Evolutionary conservation across 1,140 invertebrate species (phyloP).

Genomic region (Panonychus citri): DNA sequence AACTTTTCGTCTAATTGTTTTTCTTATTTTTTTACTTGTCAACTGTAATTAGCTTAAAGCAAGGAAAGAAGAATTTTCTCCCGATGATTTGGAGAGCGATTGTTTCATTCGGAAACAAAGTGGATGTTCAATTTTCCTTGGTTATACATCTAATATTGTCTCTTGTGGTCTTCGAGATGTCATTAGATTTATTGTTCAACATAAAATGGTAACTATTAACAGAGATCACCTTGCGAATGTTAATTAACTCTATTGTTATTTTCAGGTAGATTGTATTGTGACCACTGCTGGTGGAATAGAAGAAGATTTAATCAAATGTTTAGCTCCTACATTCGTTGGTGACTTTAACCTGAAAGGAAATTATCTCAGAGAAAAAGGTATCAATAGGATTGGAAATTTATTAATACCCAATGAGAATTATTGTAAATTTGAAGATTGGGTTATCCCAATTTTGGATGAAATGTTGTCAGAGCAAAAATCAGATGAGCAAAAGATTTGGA

Average conservation of each 20-base stretch:
- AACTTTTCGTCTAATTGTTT: not conserved
- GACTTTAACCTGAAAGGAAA: slow-evolving; percentile 56
- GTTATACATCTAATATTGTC: slow-evolving; percentile 93
- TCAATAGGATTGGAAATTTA: slow-evolving; percentile 93
- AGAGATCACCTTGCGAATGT: not conserved
- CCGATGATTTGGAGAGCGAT: slow-evolving; percentile 41
- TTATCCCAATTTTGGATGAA: slow-evolving; percentile 75
- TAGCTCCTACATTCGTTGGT: slow-evolving; percentile 77
- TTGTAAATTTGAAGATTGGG: slow-evolving; percentile 92
- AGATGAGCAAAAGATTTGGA: slow-evolving; percentile 41
- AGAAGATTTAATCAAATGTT: slow-evolving; percentile 97
- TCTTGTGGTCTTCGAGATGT: slow-evolving; percentile 82
- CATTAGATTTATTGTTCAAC: slow-evolving; percentile 64
- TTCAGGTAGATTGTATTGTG: slow-evolving; percentile 75
- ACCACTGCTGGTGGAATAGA: slow-evolving; percentile 94
- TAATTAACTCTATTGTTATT: not conserved
- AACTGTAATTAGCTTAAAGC: slow-evolving; percentile 29
- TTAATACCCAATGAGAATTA: slow-evolving; percentile 97
- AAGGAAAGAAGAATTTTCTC: slow-evolving; percentile 34
- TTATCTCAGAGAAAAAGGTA: slow-evolving; percentile 41
- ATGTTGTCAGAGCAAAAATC: slow-evolving; percentile 67
- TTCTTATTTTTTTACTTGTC: not conserved
- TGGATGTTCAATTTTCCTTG: slow-evolving; percentile 88
- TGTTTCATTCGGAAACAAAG: slow-evolving; percentile 47
- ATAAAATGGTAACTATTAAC: slow-evolving; percentile 39